These are phyloP conservation scores for Podargus strigoides DNA, from an alignment of 2,797 vertebrate genomes.

Conservation along the genomic window DNA sequence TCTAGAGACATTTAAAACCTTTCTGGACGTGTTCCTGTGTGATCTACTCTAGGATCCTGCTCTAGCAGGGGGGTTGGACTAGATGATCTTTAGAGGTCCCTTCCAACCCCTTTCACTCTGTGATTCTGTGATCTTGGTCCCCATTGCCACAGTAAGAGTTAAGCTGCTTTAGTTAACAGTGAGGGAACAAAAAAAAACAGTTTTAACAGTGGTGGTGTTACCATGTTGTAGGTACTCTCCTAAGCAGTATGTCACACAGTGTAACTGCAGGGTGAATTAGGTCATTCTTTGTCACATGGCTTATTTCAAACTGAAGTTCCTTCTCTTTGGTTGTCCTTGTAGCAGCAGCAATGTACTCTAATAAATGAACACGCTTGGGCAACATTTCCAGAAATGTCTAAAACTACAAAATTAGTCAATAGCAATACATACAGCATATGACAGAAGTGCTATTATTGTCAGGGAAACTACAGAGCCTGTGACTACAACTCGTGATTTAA, in stretches of 20 bases:
- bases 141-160: neutral
- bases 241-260: neutral
- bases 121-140: neutral
- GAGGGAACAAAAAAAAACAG: neutral
- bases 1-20: no score
- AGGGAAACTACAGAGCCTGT: neutral
- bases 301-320: neutral
- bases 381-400: neutral
- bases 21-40: no score
- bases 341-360: neutral
- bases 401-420: constrained; percentile 1
- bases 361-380: neutral
- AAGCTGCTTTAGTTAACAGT: neutral
- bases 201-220: neutral
- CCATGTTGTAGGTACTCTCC: neutral
- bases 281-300: neutral
- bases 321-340: constrained; percentile 4
- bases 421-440: constrained; percentile 5
- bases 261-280: neutral
- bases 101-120: no score
- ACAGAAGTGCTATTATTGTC: neutral
- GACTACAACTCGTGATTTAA: neutral
- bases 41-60: no score
- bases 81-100: no score
- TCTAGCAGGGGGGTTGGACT: no score